Conservation (phyloP, 2,888 invertebrate species). For the Bedellia somnulentella region DNA sequence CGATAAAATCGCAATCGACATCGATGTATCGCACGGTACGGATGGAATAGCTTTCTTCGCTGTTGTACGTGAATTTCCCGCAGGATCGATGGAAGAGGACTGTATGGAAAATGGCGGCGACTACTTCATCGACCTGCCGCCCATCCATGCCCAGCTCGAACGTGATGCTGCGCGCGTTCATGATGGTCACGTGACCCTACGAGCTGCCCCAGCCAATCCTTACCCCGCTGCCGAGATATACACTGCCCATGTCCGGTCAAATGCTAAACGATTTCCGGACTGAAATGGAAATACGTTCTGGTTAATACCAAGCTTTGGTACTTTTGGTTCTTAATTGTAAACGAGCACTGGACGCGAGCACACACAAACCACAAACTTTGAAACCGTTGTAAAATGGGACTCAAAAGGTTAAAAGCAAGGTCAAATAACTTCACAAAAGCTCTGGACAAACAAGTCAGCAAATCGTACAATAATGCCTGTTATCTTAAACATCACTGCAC, state of each 20-base stretch:
- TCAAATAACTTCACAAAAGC: too few species aligned
- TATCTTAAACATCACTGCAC: too few species aligned
- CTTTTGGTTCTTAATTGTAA: too few species aligned
- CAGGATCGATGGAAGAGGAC: constrained; percentile 87
- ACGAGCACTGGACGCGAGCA: not conserved
- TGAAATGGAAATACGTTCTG: too few species aligned
- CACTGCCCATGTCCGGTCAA: too few species aligned
- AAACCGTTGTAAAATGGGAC: not conserved
- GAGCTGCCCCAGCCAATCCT: constrained; percentile 2
- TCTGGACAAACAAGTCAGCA: too few species aligned
- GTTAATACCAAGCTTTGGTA: too few species aligned
- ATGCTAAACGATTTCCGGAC: too few species aligned
- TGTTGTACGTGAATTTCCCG: constrained; percentile 92
- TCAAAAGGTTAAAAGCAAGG: too few species aligned
- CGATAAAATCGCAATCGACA: constrained; percentile 96
- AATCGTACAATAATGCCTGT: too few species aligned
- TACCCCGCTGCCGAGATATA: too few species aligned
- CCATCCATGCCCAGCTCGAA: constrained; percentile 87
- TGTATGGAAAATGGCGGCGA: constrained; percentile 89
- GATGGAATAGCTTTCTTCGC: constrained; percentile 92
- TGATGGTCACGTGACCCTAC: constrained; percentile 48
- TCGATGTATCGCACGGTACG: constrained; percentile 95
- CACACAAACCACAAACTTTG: not conserved
- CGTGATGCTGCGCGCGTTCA: constrained; percentile 81
- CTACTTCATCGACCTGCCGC: constrained; percentile 88